Base-by-base conservation (phyloP, 2,113 vertebrate species). In the Antennarius striatus region DNA sequence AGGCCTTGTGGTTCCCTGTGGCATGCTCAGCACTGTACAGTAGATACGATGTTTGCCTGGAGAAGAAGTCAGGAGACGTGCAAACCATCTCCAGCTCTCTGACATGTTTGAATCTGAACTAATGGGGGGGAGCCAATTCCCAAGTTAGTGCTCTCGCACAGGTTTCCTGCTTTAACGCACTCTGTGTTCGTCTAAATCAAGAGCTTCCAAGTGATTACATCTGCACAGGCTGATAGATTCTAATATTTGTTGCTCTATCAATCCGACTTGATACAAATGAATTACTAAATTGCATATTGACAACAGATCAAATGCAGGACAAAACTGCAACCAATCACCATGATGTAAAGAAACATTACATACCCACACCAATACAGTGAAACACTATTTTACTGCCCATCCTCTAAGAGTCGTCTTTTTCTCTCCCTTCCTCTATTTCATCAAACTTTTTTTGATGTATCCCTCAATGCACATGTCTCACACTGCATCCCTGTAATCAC, bases 71-170 rank as follows among this genome's bases (percentile, higher is more conserved):
- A 78, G 67, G 42, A 84, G 51, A 86, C 79, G 73, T 75, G 73
- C 53, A 79, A 88, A 86, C 84, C 78, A 86, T 85, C 74, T 90
- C 84, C 72, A 60, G 69, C 62, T 77, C 63, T 68, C 57, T 76
- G 81, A 86, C 79, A 88, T 81, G 82, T 88, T 91, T 90, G 83
- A 73, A 80, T 79, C 61, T 61, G 73, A 83, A 86, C 71, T 85
- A 86, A 89, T 86, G 66, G 81, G 78, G 63, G 56, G 55, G 80
- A 89, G 85, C 80, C 14, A 15, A 80, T 85, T 88, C 77, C 77
- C 71, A 88, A 74, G 82, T 63, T 69, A 69, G 63, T 63, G 63
- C 47, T 79, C 71, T 75, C 14, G 16, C 65, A 84, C 53, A 75
- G 68, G 68, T 83, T 81, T 86, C 68, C 70, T 63, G 73, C 76